These are phyloP conservation scores for Psettodes erumei DNA, from an alignment of 2,113 vertebrate species.

Conservation along the genomic window DNA sequence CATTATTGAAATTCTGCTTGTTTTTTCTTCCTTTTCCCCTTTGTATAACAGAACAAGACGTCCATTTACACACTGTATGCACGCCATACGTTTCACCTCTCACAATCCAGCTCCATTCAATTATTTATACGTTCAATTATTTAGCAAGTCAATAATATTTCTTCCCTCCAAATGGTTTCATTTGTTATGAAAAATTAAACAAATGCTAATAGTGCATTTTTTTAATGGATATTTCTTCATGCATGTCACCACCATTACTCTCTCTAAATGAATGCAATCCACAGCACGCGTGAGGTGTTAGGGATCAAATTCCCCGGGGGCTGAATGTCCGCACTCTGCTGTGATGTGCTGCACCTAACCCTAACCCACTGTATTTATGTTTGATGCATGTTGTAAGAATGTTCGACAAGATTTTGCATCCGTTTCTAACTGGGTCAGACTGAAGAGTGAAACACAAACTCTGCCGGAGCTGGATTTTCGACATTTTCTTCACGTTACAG, in stretches of 20 bases:
- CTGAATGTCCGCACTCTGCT: no score
- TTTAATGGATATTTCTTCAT: neutral
- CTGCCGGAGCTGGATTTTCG: no score
- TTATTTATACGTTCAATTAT: conserved; percentile 2
- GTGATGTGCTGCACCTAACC: no score
- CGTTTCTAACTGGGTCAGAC: neutral
- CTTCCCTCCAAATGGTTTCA: neutral
- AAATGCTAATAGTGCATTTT: neutral
- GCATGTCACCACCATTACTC: neutral
- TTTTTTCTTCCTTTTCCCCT: neutral
- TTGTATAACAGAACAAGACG: neutral
- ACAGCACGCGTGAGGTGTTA: neutral
- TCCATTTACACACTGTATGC: neutral
- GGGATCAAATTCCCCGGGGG: neutral
- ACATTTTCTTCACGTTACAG: neutral
- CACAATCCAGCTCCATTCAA: neutral
- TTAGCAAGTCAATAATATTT: neutral
- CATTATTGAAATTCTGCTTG: no score
- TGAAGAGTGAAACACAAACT: neutral
- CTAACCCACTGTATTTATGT: no score
- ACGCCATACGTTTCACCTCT: neutral
- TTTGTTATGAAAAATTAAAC: conserved; percentile 3
- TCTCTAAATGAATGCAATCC: neutral
- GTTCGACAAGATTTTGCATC: conserved; percentile 21
- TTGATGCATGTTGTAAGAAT: conserved; percentile 9